phyloP scores from a whole-genome alignment of 1,140 invertebrate genomes.

The Campoletis sonorensis region DNA sequence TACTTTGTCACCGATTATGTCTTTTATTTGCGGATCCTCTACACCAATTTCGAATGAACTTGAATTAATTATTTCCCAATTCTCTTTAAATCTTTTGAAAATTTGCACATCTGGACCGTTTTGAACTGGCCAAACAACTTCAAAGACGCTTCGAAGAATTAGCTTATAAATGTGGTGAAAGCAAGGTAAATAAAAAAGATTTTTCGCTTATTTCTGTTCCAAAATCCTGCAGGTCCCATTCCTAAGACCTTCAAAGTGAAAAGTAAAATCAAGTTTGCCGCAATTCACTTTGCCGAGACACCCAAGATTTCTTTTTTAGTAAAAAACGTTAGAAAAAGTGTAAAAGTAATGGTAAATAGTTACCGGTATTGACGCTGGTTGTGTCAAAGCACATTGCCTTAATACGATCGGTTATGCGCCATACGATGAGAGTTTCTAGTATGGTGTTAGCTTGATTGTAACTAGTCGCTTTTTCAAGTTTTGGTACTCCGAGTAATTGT shows the following conservation, averaged over 20 bases:
- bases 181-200: constrained; percentile 3
- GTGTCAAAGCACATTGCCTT: too few species aligned
- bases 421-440: too few species aligned
- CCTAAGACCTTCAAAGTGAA: not conserved
- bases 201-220: not conserved
- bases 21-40: not conserved
- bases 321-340: too few species aligned
- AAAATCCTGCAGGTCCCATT: constrained; percentile 4
- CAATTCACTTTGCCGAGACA: too few species aligned
- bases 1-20: not conserved
- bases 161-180: constrained; percentile 11
- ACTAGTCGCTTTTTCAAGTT: too few species aligned
- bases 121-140: not conserved
- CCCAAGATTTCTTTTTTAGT: too few species aligned
- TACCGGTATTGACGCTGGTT: too few species aligned
- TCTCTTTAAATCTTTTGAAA: constrained; percentile 18
- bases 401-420: too few species aligned
- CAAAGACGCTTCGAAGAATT: constrained; percentile 10
- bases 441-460: too few species aligned
- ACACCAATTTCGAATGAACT: not conserved
- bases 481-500: too few species aligned
- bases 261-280: too few species aligned
- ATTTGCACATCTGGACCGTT: constrained; percentile 14
- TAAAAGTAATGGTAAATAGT: too few species aligned
- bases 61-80: not conserved